Evolutionary conservation across 2,888 invertebrate species (phyloP), one percentile per base, ranked within the genome.

Genomic region (Athrips mouffetella): DNA sequence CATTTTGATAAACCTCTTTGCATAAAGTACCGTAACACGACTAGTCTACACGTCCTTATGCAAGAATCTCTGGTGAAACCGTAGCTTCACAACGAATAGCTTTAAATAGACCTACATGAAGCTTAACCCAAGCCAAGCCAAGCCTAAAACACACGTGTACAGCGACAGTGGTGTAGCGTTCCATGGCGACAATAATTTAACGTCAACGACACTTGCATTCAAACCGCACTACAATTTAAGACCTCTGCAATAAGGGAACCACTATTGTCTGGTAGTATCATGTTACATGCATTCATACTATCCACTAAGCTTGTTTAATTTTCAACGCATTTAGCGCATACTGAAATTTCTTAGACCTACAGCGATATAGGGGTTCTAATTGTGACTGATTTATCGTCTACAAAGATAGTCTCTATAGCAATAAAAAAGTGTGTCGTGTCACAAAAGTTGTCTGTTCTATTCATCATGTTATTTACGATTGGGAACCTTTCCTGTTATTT

Each of bases 221-320:
- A 84, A 84, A 85, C 87, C 86, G 65, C 81, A 76, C 66, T 68
- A 80, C 86, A 81, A 88, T 87, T 87, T 88, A 88, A 85, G 85
- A 80, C 80, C 85, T 70, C 70, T 78, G 86, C 82, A 82, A 85
- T 87, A 88, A 85, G 82, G 83, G 81, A 80, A 76, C 74, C 74
- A 66, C 76, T 77, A 82, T 85, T 82, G 80, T 84, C 76, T 77
- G 76, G 71, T 65, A 68, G 68, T 59, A 79, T 86, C 79, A 71
- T 69, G 82, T 84, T 87, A 84, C 82, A 69, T 72, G 76, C 70
- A 74, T 84, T 76, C 75, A 76, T 73, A 37, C n/a, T 33, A 16
- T 33, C 18, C 62, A 65, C 70, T 63, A 60, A 50, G 74, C 73
- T 75, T 80, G 78, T n/a, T 16, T 35, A 72, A 68, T 65, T 29